Conservation (phyloP, 2,797 vertebrate genomes). For the Psittacula derbiana region DNA sequence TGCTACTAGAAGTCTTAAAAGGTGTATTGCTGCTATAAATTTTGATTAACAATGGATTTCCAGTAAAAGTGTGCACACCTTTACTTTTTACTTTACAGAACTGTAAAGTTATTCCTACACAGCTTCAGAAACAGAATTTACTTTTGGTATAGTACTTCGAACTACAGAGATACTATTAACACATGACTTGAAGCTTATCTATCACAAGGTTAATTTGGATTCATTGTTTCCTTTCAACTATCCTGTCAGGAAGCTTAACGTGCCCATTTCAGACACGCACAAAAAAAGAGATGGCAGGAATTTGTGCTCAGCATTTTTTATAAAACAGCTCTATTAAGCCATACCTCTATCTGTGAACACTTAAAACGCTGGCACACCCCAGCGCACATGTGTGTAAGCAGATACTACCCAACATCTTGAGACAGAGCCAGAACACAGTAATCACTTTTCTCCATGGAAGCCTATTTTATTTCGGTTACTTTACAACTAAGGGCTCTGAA, state of each 20-base stretch:
- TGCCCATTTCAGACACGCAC: neutral
- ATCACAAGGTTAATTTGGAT: constrained; percentile 49
- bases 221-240: constrained; percentile 43
- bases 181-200: constrained; percentile 10
- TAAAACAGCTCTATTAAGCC: neutral
- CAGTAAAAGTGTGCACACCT: neutral
- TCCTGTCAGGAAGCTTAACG: constrained; percentile 11
- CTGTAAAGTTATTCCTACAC: neutral
- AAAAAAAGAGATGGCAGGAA: neutral
- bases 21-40: neutral
- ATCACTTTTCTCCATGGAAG: neutral
- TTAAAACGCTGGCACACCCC: constrained; percentile 45
- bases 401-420: constrained; percentile 38
- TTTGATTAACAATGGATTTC: neutral
- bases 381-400: constrained; percentile 38
- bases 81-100: neutral
- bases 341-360: constrained; percentile 1
- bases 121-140: neutral
- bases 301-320: neutral
- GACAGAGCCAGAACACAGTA: constrained; percentile 1
- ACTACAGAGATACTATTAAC: neutral
- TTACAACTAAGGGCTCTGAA: neutral
- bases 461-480: neutral
- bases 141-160: neutral
- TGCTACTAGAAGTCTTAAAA: neutral